phyloP scores from a whole-genome alignment of 2,113 vertebrate species.

The Atrichornis clamosus region DNA sequence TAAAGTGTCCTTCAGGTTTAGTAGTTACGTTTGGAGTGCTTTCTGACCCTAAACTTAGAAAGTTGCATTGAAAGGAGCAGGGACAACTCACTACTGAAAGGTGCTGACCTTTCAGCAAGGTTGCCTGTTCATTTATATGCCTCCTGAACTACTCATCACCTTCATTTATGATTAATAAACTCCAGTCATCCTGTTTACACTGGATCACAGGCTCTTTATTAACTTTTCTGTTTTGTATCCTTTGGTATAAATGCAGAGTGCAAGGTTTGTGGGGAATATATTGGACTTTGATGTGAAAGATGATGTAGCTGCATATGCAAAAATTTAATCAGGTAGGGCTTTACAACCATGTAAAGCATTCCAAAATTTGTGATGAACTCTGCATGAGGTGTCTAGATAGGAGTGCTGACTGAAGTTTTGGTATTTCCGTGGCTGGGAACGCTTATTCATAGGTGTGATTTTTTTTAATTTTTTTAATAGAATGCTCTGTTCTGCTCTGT shows the following conservation, averaged over 20 bases:
- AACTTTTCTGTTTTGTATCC: constrained; percentile 45
- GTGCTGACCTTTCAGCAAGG: constrained; percentile 69
- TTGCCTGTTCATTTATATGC: constrained; percentile 61
- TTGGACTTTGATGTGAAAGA: constrained; percentile 30
- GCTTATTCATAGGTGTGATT: background rate
- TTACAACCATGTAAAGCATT: background rate
- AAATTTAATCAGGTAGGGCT: constrained; percentile 4
- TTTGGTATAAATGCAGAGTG: constrained; percentile 28
- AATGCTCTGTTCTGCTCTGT: background rate
- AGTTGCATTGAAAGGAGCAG: constrained; percentile 49
- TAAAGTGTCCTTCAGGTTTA: background rate
- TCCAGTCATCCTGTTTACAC: constrained; percentile 57
- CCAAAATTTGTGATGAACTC: background rate
- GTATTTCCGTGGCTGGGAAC: background rate
- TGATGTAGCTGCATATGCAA: background rate
- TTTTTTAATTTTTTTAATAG: background rate
- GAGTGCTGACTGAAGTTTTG: background rate
- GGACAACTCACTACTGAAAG: constrained; percentile 55
- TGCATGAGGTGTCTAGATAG: background rate
- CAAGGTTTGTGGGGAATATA: constrained; percentile 6
- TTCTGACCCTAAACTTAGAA: constrained; percentile 16
- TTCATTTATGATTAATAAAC: constrained; percentile 73
- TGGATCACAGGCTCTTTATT: constrained; percentile 64
- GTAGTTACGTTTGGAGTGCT: background rate
- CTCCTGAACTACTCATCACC: constrained; percentile 54